These are phyloP conservation scores for Sylvia borin DNA, from an alignment of 2,797 vertebrate species.

Conservation along the genomic window DNA sequence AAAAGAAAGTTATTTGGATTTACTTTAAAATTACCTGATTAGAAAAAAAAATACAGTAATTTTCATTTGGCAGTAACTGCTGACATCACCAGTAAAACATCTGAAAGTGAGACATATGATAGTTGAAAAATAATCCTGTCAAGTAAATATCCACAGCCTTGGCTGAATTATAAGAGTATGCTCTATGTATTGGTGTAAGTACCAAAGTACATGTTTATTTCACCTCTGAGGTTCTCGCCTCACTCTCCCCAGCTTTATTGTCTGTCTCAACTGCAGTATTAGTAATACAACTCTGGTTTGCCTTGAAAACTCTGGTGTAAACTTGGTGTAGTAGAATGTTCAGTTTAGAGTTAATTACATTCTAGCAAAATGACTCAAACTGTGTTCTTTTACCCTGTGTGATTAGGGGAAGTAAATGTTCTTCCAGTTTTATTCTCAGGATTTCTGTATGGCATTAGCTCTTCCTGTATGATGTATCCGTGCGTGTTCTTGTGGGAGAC, in stretches of 20 bases:
- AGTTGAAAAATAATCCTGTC: constrained; percentile 37
- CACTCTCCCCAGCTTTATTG: background rate
- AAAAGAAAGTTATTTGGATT: background rate
- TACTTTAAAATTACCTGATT: background rate
- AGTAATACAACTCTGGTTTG: background rate
- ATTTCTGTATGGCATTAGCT: background rate
- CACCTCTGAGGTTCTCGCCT: background rate
- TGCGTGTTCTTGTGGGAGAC: background rate
- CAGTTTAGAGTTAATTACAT: background rate
- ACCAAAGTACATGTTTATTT: background rate
- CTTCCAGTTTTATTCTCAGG: background rate
- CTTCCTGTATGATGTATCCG: accelerated
- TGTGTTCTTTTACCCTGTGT: background rate
- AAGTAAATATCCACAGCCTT: background rate
- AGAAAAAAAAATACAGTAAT: constrained; percentile 6
- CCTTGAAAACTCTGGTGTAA: background rate
- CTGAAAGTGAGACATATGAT: background rate
- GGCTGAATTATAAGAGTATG: background rate
- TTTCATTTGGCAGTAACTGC: constrained; percentile 46
- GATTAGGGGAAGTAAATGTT: background rate
- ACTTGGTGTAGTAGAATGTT: background rate
- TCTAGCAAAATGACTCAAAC: background rate
- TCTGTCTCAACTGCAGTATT: background rate
- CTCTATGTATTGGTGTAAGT: background rate
- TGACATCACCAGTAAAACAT: constrained; percentile 19